Conservation (phyloP, 2,113 vertebrate genomes). For the Pheucticus melanocephalus region DNA sequence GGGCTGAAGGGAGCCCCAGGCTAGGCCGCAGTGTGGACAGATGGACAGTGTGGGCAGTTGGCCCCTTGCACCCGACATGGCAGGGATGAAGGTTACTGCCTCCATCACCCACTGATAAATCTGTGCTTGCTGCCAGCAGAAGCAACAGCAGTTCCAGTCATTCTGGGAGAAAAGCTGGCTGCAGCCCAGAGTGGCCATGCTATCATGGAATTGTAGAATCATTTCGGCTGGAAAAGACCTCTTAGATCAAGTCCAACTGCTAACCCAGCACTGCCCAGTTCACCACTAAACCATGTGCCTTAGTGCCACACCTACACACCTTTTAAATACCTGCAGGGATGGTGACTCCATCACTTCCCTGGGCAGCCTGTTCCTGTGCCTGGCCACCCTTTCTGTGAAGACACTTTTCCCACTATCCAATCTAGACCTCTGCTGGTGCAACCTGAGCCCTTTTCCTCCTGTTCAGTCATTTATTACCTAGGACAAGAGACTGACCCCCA, state of each 20-base stretch:
- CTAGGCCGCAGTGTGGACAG: neutral
- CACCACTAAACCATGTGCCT: neutral
- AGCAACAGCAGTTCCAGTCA: neutral
- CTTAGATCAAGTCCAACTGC: neutral
- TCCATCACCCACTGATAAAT: neutral
- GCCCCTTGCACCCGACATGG: neutral
- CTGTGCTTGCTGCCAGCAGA: neutral
- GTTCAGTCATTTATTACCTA: neutral
- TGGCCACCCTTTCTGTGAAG: neutral
- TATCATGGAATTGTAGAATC: neutral
- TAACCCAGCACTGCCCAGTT: neutral
- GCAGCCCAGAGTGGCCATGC: neutral
- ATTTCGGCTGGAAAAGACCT: neutral
- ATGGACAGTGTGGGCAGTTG: neutral
- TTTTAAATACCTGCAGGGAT: neutral
- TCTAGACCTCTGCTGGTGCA: neutral
- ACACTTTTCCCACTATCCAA: neutral
- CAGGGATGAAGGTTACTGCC: neutral
- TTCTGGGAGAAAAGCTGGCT: neutral
- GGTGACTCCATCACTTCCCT: neutral
- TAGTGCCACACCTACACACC: neutral
- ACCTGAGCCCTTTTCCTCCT: neutral
- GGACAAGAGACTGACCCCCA: rapidly evolving
- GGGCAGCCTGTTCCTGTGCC: neutral
- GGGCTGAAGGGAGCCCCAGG: neutral